These are phyloP conservation scores for Hyposoter didymator DNA, from an alignment of 2,888 invertebrate species.

Conservation along the genomic window DNA sequence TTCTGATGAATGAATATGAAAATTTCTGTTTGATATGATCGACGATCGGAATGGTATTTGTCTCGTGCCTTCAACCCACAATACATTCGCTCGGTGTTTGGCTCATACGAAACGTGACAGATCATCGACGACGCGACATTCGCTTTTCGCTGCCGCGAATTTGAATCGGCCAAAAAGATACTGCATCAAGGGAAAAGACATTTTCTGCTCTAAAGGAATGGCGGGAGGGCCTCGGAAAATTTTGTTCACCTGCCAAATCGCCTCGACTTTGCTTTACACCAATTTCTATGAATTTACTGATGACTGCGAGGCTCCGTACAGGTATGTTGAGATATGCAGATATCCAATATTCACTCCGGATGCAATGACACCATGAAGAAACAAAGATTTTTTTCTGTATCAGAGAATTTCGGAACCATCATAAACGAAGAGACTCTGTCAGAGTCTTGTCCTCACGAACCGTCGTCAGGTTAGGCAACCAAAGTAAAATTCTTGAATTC, in stretches of 20 bases:
- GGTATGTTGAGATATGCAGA: neutral
- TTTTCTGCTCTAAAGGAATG: neutral
- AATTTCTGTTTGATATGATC: neutral
- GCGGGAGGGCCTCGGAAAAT: constrained; percentile 31
- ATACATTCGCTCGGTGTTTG: too few relatives aligned
- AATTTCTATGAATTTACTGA: neutral
- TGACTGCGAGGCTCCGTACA: neutral
- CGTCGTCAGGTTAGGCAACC: constrained; percentile 25
- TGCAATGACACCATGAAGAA: constrained; percentile 8
- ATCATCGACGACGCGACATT: too few relatives aligned
- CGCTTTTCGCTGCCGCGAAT: too few relatives aligned
- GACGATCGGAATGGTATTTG: too few relatives aligned
- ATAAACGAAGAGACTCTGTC: neutral
- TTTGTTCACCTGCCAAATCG: constrained; percentile 59
- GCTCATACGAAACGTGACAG: too few relatives aligned
- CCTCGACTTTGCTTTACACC: constrained; percentile 14
- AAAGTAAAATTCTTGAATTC: constrained; percentile 70
- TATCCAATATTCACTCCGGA: neutral
- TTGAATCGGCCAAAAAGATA: neutral
- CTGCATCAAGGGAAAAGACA: neutral
- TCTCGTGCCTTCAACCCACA: too few relatives aligned
- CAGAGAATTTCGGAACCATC: constrained; percentile 56
- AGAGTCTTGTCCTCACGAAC: constrained; percentile 48
- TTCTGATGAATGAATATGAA: neutral
- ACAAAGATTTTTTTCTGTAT: constrained; percentile 48